Evolutionary conservation across 2,113 vertebrate species (phyloP), one percentile per base, ranked within the genome.

Genomic region (Acanthochromis polyacanthus): DNA sequence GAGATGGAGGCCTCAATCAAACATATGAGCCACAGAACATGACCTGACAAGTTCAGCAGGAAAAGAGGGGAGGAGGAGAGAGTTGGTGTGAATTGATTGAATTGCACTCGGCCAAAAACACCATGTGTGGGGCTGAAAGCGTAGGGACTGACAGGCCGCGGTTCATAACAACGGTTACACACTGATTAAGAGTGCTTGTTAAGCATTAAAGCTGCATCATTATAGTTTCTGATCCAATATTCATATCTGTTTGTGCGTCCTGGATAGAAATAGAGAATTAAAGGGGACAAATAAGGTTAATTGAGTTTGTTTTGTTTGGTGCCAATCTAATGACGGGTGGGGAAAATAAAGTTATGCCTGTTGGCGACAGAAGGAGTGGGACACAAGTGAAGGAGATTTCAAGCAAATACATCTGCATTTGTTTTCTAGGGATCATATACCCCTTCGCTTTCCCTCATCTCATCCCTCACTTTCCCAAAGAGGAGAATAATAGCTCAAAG

Each of bases 401-500:
- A 11, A 80, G 40, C 59, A 75, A 81, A 81, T 58, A 75, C 69
- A 43, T 86, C 75, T 82, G 74, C 19, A 77, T 91, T 83, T 88
- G 89, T 93, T 85, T 93, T 90, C 76, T 70, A 89, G 89, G 87
- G 87, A 90, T 92, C 77, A 75, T 36, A 78, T 69, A 70, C 81
- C 63, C 43, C n/a, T 57, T 74, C 25, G 23, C 28, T 65, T 72
- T 50, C 38, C 78, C 82, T 69, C 78, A 28, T 82, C 79, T 76
- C 68, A 80, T 70, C 63, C 78, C 59, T 85, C 80, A 70, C 67
- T 81, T 83, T 86, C 57, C 51, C 73, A 83, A 66, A 71, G 82
- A 87, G 82, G 70, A 90, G 80, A 91, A 91, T 89, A 92, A 93
- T 92, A 90, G 93, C 94, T 94, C 73, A 90, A 89, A 94, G 93